Evolutionary conservation across 2,797 vertebrate genomes (phyloP).

Genomic region (Stomatorhinus walkeri): DNA sequence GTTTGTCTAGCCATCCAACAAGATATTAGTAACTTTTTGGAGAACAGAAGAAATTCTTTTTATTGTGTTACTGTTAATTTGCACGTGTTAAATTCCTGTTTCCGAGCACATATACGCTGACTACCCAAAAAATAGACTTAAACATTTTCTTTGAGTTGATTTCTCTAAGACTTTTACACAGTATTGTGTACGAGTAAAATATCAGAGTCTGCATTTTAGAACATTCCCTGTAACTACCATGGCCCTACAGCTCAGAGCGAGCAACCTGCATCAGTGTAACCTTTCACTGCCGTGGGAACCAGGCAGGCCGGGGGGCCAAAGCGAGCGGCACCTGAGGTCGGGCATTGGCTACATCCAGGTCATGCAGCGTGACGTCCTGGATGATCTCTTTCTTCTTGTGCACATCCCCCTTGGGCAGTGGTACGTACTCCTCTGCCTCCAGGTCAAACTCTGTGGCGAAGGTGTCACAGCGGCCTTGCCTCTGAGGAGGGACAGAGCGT

Average conservation of each 20-base stretch:
- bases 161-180: background rate
- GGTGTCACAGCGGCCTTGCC: conserved; percentile 96
- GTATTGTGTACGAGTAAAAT: background rate
- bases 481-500: conserved; percentile 56
- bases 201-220: background rate
- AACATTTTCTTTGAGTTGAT: background rate
- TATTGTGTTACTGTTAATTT: background rate
- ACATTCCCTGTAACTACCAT: background rate
- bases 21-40: background rate
- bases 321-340: conserved; percentile 79
- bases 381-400: conserved; percentile 99
- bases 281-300: background rate
- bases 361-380: conserved; percentile 95
- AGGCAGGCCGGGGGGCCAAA: background rate
- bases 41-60: background rate
- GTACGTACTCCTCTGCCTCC: conserved; percentile 97
- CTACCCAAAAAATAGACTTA: background rate
- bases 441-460: conserved; percentile 98
- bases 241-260: background rate
- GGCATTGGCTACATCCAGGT: conserved; percentile 92
- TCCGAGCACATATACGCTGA: background rate
- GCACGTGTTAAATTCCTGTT: background rate
- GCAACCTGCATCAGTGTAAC: background rate
- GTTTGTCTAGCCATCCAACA: background rate
- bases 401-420: conserved; percentile 94